These are phyloP conservation scores for Epinephelus malabaricus DNA, from an alignment of 2,797 vertebrate species.

Conservation along the genomic window DNA sequence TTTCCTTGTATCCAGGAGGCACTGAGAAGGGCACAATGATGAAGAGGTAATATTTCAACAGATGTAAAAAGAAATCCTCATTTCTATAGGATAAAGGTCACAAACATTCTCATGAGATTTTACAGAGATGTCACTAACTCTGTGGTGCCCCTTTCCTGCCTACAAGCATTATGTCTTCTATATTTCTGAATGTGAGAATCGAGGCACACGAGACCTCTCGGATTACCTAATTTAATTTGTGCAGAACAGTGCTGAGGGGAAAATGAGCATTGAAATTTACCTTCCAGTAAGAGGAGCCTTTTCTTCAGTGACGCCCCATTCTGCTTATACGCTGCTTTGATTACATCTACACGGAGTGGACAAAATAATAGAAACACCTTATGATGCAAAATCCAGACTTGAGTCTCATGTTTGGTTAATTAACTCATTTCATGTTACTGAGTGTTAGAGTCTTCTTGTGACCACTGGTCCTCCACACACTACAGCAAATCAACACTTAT, in stretches of 20 bases:
- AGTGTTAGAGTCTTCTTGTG: background rate
- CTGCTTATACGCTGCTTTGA: slow-evolving; percentile 38
- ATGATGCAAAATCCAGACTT: background rate
- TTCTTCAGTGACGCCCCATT: slow-evolving; percentile 60
- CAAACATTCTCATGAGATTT: slow-evolving; percentile 43
- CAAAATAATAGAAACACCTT: slow-evolving; percentile 17
- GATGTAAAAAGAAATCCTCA: background rate
- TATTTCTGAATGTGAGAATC: background rate
- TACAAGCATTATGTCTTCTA: background rate
- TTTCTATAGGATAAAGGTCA: slow-evolving; percentile 14
- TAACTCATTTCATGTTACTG: background rate
- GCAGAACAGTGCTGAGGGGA: slow-evolving; percentile 60
- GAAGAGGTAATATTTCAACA: background rate
- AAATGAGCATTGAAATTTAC: slow-evolving; percentile 66
- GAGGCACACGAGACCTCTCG: background rate
- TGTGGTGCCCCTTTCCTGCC: background rate
- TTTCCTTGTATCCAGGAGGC: slow-evolving; percentile 2
- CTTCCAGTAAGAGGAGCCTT: slow-evolving; percentile 55
- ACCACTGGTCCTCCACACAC: background rate
- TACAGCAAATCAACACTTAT: background rate
- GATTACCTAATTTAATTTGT: background rate
- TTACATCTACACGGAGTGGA: slow-evolving; percentile 11
- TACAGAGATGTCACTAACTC: background rate
- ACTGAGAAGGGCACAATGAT: background rate
- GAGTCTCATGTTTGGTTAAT: background rate